phyloP scores from a whole-genome alignment of 2,113 vertebrate genomes.

The Canis aureus region DNA sequence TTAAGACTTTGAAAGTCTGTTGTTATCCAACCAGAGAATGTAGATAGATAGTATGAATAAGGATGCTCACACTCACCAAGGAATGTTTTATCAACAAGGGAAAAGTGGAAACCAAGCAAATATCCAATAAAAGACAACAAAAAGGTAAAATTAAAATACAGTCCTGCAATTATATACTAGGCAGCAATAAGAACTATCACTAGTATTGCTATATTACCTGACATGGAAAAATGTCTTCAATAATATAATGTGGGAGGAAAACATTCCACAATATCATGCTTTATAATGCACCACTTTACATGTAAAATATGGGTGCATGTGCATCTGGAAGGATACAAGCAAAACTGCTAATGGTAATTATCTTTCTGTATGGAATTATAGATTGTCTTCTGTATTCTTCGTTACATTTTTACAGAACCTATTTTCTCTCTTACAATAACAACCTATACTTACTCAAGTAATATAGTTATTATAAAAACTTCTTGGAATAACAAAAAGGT shows the following conservation, averaged over 20 bases:
- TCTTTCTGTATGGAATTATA: too few relatives aligned
- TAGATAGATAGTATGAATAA: background rate
- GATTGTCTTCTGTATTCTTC: background rate
- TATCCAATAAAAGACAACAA: background rate
- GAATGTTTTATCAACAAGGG: background rate
- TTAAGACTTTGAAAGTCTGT: background rate
- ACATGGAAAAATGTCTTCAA: background rate
- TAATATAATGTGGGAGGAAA: background rate
- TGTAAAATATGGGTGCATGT: background rate
- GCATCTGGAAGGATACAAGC: background rate
- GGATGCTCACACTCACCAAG: background rate
- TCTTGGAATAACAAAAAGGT: background rate
- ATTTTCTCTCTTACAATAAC: background rate
- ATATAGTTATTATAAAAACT: background rate
- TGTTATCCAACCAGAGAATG: background rate
- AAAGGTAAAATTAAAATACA: background rate
- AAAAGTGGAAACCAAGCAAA: background rate
- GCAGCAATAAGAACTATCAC: background rate
- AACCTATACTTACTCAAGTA: background rate
- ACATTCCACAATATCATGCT: background rate
- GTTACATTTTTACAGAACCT: background rate
- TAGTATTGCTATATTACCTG: background rate
- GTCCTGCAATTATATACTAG: background rate
- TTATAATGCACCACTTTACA: too few relatives aligned
- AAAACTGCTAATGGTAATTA: background rate